A percentile compares a stretch with the other conserved stretches of the same genome.
Evolutionary conservation across 2,888 invertebrate species (phyloP).

Genomic region (Dryobotodes eremita): DNA sequence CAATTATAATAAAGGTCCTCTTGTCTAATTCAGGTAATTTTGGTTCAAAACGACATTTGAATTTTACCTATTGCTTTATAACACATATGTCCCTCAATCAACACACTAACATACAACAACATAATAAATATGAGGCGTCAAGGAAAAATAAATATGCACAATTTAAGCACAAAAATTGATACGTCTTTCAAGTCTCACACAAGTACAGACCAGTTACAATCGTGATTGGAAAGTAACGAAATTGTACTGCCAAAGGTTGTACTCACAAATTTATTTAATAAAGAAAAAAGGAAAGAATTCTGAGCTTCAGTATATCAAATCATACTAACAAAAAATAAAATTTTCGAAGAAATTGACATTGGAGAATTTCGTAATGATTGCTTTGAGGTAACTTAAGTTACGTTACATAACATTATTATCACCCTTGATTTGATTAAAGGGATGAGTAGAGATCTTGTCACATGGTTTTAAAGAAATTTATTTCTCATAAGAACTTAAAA

Average conservation of each 20-base stretch:
- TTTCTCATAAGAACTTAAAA: too few relatives aligned
- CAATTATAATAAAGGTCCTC: not conserved
- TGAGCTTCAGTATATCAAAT: conserved; percentile 42
- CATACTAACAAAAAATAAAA: conserved; percentile 41
- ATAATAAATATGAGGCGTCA: not conserved
- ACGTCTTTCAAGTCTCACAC: not conserved
- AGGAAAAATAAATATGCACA: not conserved
- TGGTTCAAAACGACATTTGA: too few relatives aligned
- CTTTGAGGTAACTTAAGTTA: conserved; percentile 15
- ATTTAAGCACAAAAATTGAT: not conserved
- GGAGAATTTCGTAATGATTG: conserved; percentile 25
- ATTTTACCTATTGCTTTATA: not conserved
- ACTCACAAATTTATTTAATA: conserved; percentile 55
- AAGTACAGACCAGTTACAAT: conserved; percentile 5
- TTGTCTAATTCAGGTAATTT: not conserved
- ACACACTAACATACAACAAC: not conserved
- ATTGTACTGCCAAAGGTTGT: conserved; percentile 42
- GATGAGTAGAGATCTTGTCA: not conserved
- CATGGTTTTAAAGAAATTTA: too few relatives aligned
- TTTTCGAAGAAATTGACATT: conserved; percentile 22
- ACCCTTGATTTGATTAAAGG: not conserved
- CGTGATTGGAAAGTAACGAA: conserved; percentile 52
- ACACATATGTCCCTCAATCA: too few relatives aligned
- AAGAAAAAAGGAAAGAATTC: conserved; percentile 34
- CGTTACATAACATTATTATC: not conserved